Evolutionary conservation across 1,140 invertebrate species (phyloP).

Genomic region (Caerostris extrusa): DNA sequence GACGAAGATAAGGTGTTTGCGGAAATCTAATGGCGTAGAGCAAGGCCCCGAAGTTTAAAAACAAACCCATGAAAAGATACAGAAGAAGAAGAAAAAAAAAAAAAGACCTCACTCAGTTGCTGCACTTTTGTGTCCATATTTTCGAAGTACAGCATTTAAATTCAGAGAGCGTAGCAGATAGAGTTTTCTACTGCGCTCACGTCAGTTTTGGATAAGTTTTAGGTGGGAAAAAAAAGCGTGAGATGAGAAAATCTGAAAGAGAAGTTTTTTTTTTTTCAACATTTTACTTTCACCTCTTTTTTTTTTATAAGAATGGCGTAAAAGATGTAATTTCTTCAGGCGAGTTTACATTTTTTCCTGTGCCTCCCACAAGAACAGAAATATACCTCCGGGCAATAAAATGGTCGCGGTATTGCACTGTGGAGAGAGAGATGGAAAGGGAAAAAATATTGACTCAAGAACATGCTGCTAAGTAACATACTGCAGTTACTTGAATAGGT

Average conservation of each 20-base stretch:
- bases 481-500: neutral
- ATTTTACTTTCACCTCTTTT: neutral
- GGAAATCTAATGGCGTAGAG: slow-evolving; percentile 66
- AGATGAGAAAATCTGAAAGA: neutral
- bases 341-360: slow-evolving; percentile 47
- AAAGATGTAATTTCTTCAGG: slow-evolving; percentile 50
- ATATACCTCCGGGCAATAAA: slow-evolving; percentile 31
- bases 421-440: neutral
- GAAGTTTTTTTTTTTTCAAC: neutral
- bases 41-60: slow-evolving; percentile 59
- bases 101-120: neutral
- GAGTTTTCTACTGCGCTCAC: slow-evolving; percentile 63
- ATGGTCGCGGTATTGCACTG: slow-evolving; percentile 11
- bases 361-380: neutral
- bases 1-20: slow-evolving; percentile 50
- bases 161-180: slow-evolving; percentile 68
- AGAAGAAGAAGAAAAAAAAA: neutral
- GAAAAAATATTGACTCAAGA: neutral
- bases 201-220: slow-evolving; percentile 71
- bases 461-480: neutral
- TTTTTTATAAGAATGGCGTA: neutral
- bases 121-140: slow-evolving; percentile 43
- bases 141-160: slow-evolving; percentile 63
- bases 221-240: slow-evolving; percentile 16
- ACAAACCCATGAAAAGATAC: slow-evolving; percentile 11